Conservation (phyloP, 2,797 vertebrate species). For the Phrynocephalus forsythii region DNA sequence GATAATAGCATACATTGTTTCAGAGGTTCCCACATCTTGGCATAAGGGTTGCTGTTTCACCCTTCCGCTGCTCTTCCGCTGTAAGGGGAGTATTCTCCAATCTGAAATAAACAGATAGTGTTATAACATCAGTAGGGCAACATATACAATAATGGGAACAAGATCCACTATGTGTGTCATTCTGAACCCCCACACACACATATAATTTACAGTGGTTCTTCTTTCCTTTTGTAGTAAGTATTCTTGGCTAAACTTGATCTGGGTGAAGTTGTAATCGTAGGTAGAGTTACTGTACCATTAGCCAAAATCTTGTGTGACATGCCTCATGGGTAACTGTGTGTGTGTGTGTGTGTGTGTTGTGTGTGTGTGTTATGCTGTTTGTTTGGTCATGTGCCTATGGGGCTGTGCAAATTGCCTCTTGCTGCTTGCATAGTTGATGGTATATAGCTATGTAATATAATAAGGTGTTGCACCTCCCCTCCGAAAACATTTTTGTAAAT, state of each 20-base stretch:
- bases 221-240: not conserved
- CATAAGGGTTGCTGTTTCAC: conserved; percentile 12
- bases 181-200: not conserved
- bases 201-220: not conserved
- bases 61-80: not conserved
- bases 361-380: too few species aligned
- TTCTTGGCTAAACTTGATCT: not conserved
- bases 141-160: not conserved
- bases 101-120: not conserved
- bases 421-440: too few species aligned
- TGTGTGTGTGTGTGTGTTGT: too few species aligned
- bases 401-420: too few species aligned
- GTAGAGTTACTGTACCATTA: too few species aligned
- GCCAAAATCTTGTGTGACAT: too few species aligned
- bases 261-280: not conserved
- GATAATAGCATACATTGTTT: conserved; percentile 20
- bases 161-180: not conserved
- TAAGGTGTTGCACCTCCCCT: not conserved
- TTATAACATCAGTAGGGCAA: not conserved
- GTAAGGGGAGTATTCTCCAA: not conserved
- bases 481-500: not conserved
- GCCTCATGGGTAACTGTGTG: too few species aligned
- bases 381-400: too few species aligned
- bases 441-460: too few species aligned
- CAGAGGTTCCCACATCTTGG: not conserved